These are phyloP conservation scores for Mactromeris polynyma DNA, from an alignment of 2,888 invertebrate species.

Conservation along the genomic window DNA sequence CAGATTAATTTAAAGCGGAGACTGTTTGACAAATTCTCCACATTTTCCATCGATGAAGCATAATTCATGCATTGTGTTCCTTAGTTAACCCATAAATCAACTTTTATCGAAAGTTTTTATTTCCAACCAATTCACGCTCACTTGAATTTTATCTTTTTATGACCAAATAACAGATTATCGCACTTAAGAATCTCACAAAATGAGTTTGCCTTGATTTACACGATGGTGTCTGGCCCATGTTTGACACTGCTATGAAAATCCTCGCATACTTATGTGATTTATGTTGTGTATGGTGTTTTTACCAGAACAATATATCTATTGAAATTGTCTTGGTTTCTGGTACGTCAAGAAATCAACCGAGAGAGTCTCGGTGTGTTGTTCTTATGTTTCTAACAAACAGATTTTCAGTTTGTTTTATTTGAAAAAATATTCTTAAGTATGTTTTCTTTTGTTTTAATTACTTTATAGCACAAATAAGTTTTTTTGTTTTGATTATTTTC, in stretches of 20 bases:
- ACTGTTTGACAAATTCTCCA: conserved; percentile 25
- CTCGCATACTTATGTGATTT: not conserved
- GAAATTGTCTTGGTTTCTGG: not conserved
- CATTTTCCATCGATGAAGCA: conserved; percentile 47
- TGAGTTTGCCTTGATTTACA: conserved; percentile 55
- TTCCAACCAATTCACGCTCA: conserved; percentile 63
- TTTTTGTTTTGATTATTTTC: not conserved
- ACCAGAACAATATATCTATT: conserved; percentile 9
- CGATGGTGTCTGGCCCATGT: conserved; percentile 30
- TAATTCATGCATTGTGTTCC: conserved; percentile 53
- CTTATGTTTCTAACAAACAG: not conserved
- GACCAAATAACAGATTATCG: conserved; percentile 60
- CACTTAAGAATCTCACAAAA: conserved; percentile 61
- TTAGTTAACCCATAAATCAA: conserved; percentile 57
- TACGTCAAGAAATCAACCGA: not conserved
- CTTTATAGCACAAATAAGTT: no score
- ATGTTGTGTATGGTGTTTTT: not conserved
- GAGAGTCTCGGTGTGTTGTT: not conserved
- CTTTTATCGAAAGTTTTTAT: conserved; percentile 69
- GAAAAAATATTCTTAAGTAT: no score
- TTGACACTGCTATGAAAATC: conserved; percentile 17
- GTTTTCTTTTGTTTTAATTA: no score
- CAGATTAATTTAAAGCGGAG: not conserved
- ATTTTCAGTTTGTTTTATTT: no score
- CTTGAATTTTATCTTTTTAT: conserved; percentile 68